These are phyloP conservation scores for Stictonetta naevosa DNA, from an alignment of 2,113 vertebrate species.

Conservation along the genomic window DNA sequence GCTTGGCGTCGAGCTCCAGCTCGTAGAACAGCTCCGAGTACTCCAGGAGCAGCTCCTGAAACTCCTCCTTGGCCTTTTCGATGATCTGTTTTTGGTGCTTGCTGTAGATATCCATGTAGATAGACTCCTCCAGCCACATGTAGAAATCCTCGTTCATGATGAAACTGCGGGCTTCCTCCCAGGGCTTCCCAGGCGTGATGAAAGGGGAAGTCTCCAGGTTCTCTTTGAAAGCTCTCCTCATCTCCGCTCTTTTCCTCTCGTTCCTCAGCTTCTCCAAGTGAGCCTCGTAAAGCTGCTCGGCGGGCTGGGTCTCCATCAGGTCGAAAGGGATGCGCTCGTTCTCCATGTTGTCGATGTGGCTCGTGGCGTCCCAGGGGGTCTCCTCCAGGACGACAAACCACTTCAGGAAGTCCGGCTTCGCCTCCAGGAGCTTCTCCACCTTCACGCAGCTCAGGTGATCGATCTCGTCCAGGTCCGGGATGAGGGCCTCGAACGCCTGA, in stretches of 20 bases:
- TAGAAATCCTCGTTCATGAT: constrained; percentile 98
- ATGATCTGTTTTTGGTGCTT: constrained; percentile 96
- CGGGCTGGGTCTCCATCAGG: constrained; percentile 86
- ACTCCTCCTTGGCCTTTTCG: constrained; percentile 94
- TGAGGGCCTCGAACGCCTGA: constrained; percentile 84
- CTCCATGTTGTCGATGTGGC: constrained; percentile 88
- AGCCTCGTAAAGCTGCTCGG: constrained; percentile 84
- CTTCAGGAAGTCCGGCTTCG: constrained; percentile 88
- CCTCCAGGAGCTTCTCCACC: constrained; percentile 89
- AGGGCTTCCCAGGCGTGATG: constrained; percentile 94
- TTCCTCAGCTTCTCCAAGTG: constrained; percentile 90
- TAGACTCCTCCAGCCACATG: constrained; percentile 90
- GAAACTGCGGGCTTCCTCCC: constrained; percentile 96
- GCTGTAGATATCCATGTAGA: constrained; percentile 94
- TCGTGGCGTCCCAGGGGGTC: constrained; percentile 91
- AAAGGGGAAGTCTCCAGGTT: constrained; percentile 90
- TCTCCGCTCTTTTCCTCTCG: constrained; percentile 88
- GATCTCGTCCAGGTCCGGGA: constrained; percentile 91
- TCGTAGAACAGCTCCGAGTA: constrained; percentile 98
- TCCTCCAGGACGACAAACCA: constrained; percentile 96
- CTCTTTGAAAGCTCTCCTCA: constrained; percentile 90
- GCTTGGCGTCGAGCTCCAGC: constrained; percentile 95
- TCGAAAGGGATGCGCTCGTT: constrained; percentile 93
- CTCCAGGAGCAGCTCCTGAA: constrained; percentile 95
- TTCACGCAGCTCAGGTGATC: constrained; percentile 89